Conservation (phyloP, 2,888 invertebrate genomes). For the Tenthredo notha region DNA sequence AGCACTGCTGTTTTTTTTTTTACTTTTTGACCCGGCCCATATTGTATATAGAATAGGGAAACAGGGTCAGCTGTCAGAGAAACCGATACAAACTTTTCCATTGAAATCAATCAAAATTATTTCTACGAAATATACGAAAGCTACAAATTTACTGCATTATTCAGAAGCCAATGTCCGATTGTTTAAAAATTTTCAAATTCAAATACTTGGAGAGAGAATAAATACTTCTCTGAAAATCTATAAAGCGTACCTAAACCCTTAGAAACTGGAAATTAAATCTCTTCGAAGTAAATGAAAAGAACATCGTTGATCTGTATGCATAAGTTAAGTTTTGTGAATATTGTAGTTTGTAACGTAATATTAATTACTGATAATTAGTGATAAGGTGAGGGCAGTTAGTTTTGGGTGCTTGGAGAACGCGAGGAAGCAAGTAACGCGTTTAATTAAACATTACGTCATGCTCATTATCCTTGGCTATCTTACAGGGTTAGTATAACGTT, state of each 20-base stretch:
- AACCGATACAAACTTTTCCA: not conserved
- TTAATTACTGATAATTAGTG: constrained; percentile 41
- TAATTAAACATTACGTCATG: constrained; percentile 40
- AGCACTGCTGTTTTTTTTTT: not conserved
- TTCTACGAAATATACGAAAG: not conserved
- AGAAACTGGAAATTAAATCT: not conserved
- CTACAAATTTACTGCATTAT: not conserved
- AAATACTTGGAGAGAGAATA: not conserved
- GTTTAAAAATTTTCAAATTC: not conserved
- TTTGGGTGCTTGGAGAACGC: not conserved
- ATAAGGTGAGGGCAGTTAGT: constrained; percentile 32
- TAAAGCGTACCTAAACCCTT: not conserved
- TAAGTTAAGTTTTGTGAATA: not conserved
- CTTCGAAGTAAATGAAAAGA: not conserved
- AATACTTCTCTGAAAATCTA: not conserved
- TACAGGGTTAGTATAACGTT: constrained; percentile 1
- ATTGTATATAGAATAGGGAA: not conserved
- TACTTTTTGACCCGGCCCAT: not conserved
- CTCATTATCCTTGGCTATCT: constrained; percentile 45
- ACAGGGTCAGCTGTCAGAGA: not conserved
- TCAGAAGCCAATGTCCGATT: not conserved
- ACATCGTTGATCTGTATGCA: not conserved
- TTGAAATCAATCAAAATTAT: constrained; percentile 13
- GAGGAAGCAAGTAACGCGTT: constrained; percentile 22
- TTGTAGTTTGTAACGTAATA: not conserved